Evolutionary conservation across 2,797 vertebrate genomes (phyloP).

Genomic region (Moxostoma hubbsi): DNA sequence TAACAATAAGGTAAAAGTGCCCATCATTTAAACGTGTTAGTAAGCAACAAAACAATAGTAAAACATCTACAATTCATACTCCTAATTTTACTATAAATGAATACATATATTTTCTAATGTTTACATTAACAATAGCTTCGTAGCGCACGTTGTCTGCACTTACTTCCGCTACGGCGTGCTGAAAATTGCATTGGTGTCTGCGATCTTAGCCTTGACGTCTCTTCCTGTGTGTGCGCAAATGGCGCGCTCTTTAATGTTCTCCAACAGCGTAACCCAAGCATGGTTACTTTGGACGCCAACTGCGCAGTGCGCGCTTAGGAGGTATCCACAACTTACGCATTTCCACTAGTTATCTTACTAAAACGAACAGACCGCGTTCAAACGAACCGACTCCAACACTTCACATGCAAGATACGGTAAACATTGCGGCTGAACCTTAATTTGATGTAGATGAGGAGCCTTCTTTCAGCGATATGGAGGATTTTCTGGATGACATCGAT

Average conservation of each 20-base stretch:
- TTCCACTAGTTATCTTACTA: not conserved
- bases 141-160: not conserved
- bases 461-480: constrained; percentile 93
- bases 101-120: not conserved
- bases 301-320: constrained; percentile 19
- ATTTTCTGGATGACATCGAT: constrained; percentile 88
- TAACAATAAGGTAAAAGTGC: too few relatives aligned
- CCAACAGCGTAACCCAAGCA: not conserved
- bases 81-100: not conserved
- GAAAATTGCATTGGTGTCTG: not conserved
- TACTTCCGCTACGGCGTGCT: constrained; percentile 10
- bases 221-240: not conserved
- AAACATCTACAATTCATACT: not conserved
- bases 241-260: not conserved
- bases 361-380: not conserved
- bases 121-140: not conserved
- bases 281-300: not conserved
- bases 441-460: constrained; percentile 85
- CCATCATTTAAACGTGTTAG: not conserved
- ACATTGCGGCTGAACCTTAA: constrained; percentile 79
- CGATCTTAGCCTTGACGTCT: not conserved
- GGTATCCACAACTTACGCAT: not conserved
- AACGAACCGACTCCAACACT: not conserved
- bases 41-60: not conserved
- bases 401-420: constrained; percentile 80